Evolutionary conservation across 2,888 invertebrate genomes (phyloP), one percentile per base, ranked within the genome.

Genomic region (Chrysolina haemoptera): DNA sequence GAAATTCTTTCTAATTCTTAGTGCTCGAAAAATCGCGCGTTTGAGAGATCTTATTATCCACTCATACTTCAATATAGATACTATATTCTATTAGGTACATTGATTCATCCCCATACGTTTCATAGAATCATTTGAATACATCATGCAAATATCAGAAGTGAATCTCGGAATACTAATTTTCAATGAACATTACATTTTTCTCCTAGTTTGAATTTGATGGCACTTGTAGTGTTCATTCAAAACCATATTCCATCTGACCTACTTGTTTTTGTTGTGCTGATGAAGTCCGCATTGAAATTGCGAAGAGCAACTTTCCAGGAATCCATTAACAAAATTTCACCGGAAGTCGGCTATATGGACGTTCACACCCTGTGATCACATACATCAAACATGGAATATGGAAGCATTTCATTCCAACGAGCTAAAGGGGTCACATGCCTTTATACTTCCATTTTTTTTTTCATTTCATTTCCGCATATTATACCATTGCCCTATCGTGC

Each of bases 351-450:
- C 40, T 35, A 18, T 41, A 65, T 53, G 35, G 66, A 66, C 48
- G 53, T 53, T 53, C 67, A 67, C 67, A 67, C 67, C 67, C 67
- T 67, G 53, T 67, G 67, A 50, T 53, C 67, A 55, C 40, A 48
- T 16, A 53, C n/a, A 41, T 50, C 50, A 53, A 20, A 53, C 53
- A 16, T 40, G 53, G 50, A 55, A 40, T 55, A 67, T 66, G 66
- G 22, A 50, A n/a, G 41, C 43, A 65, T 65, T 65, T 35, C 66
- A 67, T 67, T 53, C 53, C 43, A 16, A 18, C 67, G 11, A 67
- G 40, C 67, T 41, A 12, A 53, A 67, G 40, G 53, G 50, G 67
- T 53, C 67, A 53, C 20, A 53, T 53, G 67, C 53, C 53, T 40
- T 43, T 18, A 18, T 40, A 67, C 35, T 40, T 67, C 55, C 67